phyloP scores from a whole-genome alignment of 2,797 vertebrate species.

The Micromesistius poutassou region DNA sequence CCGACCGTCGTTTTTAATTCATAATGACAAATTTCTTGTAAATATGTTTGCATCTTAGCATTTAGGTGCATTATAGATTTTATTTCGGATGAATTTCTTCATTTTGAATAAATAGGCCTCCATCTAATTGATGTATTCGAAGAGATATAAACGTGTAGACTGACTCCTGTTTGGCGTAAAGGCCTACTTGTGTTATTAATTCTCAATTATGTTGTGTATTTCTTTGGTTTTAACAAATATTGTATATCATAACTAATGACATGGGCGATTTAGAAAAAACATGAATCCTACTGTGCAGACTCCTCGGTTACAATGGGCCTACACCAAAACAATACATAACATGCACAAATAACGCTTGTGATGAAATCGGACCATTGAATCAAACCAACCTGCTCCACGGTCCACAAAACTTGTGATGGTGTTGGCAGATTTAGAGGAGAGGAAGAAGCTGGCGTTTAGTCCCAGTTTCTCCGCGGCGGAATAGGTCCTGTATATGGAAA shows the following conservation, averaged over 20 bases:
- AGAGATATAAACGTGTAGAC: background rate
- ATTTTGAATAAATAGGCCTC: background rate
- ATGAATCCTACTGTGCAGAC: too few species aligned
- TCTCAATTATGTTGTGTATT: background rate
- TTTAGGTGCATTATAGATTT: background rate
- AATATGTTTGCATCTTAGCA: background rate
- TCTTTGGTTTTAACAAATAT: background rate
- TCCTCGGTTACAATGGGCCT: too few species aligned
- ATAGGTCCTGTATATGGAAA: slow-evolving; percentile 94
- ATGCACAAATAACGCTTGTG: slow-evolving; percentile 33
- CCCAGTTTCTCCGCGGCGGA: slow-evolving; percentile 91
- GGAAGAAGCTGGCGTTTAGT: slow-evolving; percentile 92
- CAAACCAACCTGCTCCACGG: slow-evolving; percentile 88
- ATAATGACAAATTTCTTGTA: background rate
- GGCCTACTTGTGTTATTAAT: background rate
- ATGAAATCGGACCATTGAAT: slow-evolving; percentile 34
- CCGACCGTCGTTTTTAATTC: background rate
- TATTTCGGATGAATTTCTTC: background rate
- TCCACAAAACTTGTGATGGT: slow-evolving; percentile 98
- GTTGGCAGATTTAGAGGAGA: slow-evolving; percentile 92
- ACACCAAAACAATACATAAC: background rate
- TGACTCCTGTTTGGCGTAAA: background rate
- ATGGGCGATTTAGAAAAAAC: too few species aligned
- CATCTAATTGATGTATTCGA: background rate
- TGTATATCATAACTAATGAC: background rate